phyloP scores from a whole-genome alignment of 2,797 vertebrate species.

The Oreonectes daqikongensis region DNA sequence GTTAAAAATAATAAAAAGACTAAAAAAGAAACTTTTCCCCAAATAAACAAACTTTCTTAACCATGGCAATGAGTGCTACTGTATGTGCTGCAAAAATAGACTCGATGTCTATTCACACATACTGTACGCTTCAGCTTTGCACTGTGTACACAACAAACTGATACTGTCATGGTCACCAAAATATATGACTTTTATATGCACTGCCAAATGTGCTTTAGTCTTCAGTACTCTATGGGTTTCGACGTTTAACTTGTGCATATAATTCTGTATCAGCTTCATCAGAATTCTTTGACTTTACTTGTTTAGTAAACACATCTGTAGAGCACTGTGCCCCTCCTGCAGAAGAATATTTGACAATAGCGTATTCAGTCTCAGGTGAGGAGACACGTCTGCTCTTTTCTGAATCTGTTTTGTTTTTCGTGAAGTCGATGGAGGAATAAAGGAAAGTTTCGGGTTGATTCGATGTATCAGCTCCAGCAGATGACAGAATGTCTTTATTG shows the following conservation, averaged over 20 bases:
- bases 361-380: not conserved
- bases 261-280: not conserved
- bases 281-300: not conserved
- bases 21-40: too few relatives aligned
- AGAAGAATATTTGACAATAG: not conserved
- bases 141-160: too few relatives aligned
- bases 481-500: not conserved
- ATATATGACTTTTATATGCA: too few relatives aligned
- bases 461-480: not conserved
- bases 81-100: too few relatives aligned
- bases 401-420: conserved; percentile 1
- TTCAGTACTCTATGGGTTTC: not conserved
- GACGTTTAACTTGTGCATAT: not conserved
- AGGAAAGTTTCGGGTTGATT: not conserved
- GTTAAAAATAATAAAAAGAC: too few relatives aligned
- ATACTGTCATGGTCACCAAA: too few relatives aligned
- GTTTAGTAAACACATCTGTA: not conserved
- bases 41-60: too few relatives aligned
- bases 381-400: conserved; percentile 4
- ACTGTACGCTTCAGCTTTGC: too few relatives aligned
- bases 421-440: conserved; percentile 30
- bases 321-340: not conserved
- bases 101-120: too few relatives aligned
- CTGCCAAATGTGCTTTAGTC: too few relatives aligned
- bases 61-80: too few relatives aligned